Percentiles rank a stretch among this genome's conserved stretches.
Evolutionary conservation across 1,140 invertebrate species (phyloP).

Genomic region (Papilio machaon): DNA sequence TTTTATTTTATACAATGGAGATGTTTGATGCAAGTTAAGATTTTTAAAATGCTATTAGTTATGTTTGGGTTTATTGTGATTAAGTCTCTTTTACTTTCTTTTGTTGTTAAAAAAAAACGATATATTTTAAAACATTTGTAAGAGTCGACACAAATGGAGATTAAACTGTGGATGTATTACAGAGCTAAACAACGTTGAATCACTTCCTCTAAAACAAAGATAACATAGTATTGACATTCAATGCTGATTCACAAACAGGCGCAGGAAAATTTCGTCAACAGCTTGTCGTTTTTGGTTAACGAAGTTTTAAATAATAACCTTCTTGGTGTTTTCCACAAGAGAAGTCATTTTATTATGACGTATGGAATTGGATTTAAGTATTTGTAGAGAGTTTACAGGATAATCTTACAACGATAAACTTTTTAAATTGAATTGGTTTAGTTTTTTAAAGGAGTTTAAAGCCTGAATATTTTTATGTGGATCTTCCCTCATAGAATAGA

Average conservation of each 20-base stretch:
- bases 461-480: no score
- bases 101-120: not conserved
- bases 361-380: not conserved
- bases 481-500: no score
- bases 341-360: not conserved
- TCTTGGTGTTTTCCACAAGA: not conserved
- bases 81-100: not conserved
- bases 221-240: not conserved
- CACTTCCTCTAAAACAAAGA: conserved; percentile 4
- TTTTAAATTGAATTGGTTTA: no score
- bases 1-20: not conserved
- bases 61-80: no score
- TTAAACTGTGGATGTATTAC: not conserved
- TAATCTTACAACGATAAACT: no score
- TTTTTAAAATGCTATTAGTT: not conserved
- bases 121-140: not conserved
- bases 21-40: not conserved
- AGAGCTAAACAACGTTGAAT: not conserved
- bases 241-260: conserved; percentile 11
- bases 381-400: not conserved
- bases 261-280: not conserved
- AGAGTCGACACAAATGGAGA: not conserved
- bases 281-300: not conserved
- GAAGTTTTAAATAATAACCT: not conserved
- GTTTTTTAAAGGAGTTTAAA: no score